phyloP scores from a whole-genome alignment of 2,797 vertebrate species.

The Melanotaenia trifasciata region DNA sequence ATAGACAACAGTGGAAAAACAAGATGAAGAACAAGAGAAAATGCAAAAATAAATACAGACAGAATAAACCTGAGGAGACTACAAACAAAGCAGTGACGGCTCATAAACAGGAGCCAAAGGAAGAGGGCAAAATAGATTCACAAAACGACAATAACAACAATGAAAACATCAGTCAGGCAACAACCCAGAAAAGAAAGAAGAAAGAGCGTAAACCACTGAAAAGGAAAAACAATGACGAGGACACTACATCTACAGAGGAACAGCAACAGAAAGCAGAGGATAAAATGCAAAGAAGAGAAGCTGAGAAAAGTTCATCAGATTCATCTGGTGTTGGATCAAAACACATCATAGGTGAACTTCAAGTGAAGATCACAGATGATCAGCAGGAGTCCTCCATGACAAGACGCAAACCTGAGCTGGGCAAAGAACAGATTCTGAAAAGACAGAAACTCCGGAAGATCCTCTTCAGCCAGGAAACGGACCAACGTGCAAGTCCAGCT shows the following conservation, averaged over 20 bases:
- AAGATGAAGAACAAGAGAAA: constrained; percentile 83
- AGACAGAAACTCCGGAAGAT: constrained; percentile 71
- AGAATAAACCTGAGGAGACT: constrained; percentile 29
- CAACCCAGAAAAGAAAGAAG: constrained; percentile 21
- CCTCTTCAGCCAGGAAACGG: constrained; percentile 38
- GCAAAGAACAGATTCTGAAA: constrained; percentile 54
- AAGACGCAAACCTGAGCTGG: constrained; percentile 55
- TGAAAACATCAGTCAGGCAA: constrained; percentile 12
- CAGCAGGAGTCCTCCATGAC: constrained; percentile 28
- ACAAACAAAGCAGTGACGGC: constrained; percentile 24
- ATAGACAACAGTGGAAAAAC: constrained; percentile 82
- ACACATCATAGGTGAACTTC: constrained; percentile 5
- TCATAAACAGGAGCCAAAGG: constrained; percentile 6
- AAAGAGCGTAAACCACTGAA: constrained; percentile 51
- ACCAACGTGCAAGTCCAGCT: background rate
- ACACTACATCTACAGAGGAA: constrained; percentile 2
- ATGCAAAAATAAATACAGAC: constrained; percentile 79
- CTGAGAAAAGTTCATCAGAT: background rate
- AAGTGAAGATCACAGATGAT: background rate
- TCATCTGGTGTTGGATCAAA: constrained; percentile 20
- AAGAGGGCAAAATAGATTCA: constrained; percentile 27
- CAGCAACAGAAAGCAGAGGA: constrained; percentile 15
- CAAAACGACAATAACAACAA: background rate
- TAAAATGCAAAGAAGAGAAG: constrained; percentile 1
- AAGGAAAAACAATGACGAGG: constrained; percentile 32